Conservation (phyloP, 1,140 invertebrate species). For the Neotoxoptera formosana region DNA sequence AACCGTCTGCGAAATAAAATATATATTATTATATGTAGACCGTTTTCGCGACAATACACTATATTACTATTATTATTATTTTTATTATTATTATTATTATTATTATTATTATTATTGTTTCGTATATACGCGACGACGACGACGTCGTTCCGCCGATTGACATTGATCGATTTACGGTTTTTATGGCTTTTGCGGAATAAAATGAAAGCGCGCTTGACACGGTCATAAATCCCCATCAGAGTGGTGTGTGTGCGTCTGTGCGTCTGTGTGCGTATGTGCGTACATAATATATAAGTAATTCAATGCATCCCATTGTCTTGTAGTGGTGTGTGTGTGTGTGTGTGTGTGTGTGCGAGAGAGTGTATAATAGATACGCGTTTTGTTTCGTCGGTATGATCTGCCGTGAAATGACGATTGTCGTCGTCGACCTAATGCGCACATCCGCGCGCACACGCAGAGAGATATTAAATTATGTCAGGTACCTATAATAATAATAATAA, state of each 20-base stretch:
- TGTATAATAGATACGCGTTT: neutral
- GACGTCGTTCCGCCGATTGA: neutral
- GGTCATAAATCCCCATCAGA: constrained; percentile 9
- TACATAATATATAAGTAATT: neutral
- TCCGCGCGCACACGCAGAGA: neutral
- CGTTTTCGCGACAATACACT: neutral
- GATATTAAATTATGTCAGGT: too few relatives aligned
- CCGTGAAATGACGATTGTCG: constrained; percentile 33
- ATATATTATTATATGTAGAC: neutral
- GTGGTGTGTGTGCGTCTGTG: neutral
- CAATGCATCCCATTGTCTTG: neutral
- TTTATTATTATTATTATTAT: constrained; percentile 11
- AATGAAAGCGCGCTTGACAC: neutral
- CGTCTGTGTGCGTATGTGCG: neutral
- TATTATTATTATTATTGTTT: constrained; percentile 17
- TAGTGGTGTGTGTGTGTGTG: neutral
- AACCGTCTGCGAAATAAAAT: neutral
- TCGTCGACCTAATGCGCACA: neutral
- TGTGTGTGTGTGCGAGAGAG: neutral
- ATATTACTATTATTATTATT: constrained; percentile 9
- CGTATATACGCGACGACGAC: neutral
- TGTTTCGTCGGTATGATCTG: neutral
- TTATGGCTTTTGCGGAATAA: neutral
- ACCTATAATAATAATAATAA: too few relatives aligned
- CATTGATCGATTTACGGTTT: constrained; percentile 40